Conservation (phyloP, 92 coral and sea anemone genomes). For the Porites divaricata region DNA sequence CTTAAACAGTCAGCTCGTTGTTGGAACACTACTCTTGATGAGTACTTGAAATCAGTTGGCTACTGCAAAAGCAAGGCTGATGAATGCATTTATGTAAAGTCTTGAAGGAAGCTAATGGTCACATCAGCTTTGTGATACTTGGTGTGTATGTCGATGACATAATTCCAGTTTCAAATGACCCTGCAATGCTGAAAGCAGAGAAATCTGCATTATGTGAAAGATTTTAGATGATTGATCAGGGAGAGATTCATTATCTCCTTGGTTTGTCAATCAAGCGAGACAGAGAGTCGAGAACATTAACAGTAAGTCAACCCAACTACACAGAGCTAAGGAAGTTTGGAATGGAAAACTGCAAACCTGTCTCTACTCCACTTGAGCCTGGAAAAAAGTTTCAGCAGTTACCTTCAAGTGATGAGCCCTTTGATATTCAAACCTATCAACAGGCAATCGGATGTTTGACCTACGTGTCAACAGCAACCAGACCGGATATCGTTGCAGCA, state of each 20-base stretch:
- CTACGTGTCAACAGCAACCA: too few relatives aligned
- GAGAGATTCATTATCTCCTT: slow-evolving; percentile 61
- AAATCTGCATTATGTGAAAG: too few relatives aligned
- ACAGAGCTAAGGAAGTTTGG: slow-evolving; percentile 52
- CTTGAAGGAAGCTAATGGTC: slow-evolving; percentile 59
- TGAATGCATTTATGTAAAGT: slow-evolving; percentile 57
- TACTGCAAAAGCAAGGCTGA: too few relatives aligned
- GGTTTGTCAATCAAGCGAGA: slow-evolving; percentile 71
- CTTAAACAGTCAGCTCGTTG: slow-evolving; percentile 67
- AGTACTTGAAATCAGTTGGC: too few relatives aligned
- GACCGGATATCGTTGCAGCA: too few relatives aligned
- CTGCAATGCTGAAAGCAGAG: too few relatives aligned
- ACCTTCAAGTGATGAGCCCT: slow-evolving; percentile 30
- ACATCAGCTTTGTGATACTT: slow-evolving; percentile 55
- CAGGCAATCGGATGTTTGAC: slow-evolving; percentile 75
- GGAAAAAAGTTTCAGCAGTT: slow-evolving; percentile 60
- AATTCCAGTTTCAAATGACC: slow-evolving; percentile 25
- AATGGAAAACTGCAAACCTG: slow-evolving; percentile 63
- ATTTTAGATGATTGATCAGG: slow-evolving; percentile 19
- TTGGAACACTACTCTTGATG: slow-evolving; percentile 64
- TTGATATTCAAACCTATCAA: slow-evolving; percentile 60
- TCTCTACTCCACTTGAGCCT: slow-evolving; percentile 60
- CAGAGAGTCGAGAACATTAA: slow-evolving; percentile 62
- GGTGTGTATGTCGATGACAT: slow-evolving; percentile 64
- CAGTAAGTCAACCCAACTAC: slow-evolving; percentile 58